phyloP scores from a whole-genome alignment of 2,797 vertebrate species.

The Sibirionetta formosa region DNA sequence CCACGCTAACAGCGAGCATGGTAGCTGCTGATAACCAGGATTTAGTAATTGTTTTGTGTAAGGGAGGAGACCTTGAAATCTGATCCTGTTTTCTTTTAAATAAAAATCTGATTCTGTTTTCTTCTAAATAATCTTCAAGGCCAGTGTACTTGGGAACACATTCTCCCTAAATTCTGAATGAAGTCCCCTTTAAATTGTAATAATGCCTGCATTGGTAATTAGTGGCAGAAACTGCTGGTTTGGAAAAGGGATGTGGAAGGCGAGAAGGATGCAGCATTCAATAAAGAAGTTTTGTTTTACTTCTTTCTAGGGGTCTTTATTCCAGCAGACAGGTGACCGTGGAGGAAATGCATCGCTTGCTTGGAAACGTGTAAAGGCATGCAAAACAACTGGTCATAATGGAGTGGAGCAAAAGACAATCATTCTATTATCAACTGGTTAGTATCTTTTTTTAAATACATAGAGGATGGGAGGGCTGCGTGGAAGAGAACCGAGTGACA shows the following conservation, averaged over 20 bases:
- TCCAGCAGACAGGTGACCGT: constrained; percentile 82
- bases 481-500: not conserved
- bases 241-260: not conserved
- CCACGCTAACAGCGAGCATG: not conserved
- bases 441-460: constrained; percentile 20
- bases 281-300: constrained; percentile 41
- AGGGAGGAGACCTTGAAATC: not conserved
- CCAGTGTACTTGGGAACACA: not conserved
- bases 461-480: not conserved
- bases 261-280: not conserved
- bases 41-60: constrained; percentile 15
- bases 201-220: not conserved
- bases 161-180: not conserved
- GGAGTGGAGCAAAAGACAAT: constrained; percentile 88
- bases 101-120: not conserved
- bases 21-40: constrained; percentile 1
- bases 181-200: not conserved
- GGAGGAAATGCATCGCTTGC: constrained; percentile 81
- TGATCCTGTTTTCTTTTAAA: not conserved
- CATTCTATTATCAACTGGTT: constrained; percentile 94
- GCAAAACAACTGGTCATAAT: constrained; percentile 81
- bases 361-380: constrained; percentile 92
- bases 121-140: not conserved
- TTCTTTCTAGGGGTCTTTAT: constrained; percentile 83
- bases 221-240: not conserved